phyloP scores from a whole-genome alignment of 2,888 invertebrate genomes.

The Orthosia gothica region DNA sequence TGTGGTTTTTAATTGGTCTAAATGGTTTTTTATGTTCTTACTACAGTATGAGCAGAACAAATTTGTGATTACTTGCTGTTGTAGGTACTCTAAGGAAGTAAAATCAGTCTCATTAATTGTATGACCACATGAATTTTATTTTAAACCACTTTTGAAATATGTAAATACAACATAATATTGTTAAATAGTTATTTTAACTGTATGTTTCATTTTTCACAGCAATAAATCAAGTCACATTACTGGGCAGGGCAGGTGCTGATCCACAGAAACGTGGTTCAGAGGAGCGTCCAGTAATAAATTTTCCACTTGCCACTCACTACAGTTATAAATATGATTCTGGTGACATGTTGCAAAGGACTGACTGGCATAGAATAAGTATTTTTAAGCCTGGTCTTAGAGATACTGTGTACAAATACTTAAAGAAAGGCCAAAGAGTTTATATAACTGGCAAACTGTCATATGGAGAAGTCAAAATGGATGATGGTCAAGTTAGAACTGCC shows the following conservation, averaged over 20 bases:
- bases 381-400: constrained; percentile 97
- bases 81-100: not conserved
- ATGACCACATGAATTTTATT: constrained; percentile 2
- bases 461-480: constrained; percentile 95
- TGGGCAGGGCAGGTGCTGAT: constrained; percentile 97
- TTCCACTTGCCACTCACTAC: constrained; percentile 97
- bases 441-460: constrained; percentile 96
- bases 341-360: constrained; percentile 96
- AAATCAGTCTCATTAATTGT: not conserved
- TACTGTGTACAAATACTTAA: constrained; percentile 94
- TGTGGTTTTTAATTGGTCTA: not conserved
- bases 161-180: no score
- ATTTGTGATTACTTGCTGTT: not conserved
- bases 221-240: constrained; percentile 95
- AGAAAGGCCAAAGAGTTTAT: constrained; percentile 96
- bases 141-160: not conserved
- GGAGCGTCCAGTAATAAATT: constrained; percentile 96
- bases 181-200: not conserved
- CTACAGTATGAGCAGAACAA: not conserved
- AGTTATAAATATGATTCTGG: constrained; percentile 96
- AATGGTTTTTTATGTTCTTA: not conserved
- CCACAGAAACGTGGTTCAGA: constrained; percentile 96
- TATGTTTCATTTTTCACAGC: constrained; percentile 80
- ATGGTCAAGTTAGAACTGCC: constrained; percentile 94
- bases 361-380: constrained; percentile 97